Evolutionary conservation across 2,888 invertebrate species (phyloP), one percentile per base, ranked within the genome.

Genomic region (Acleris literana): DNA sequence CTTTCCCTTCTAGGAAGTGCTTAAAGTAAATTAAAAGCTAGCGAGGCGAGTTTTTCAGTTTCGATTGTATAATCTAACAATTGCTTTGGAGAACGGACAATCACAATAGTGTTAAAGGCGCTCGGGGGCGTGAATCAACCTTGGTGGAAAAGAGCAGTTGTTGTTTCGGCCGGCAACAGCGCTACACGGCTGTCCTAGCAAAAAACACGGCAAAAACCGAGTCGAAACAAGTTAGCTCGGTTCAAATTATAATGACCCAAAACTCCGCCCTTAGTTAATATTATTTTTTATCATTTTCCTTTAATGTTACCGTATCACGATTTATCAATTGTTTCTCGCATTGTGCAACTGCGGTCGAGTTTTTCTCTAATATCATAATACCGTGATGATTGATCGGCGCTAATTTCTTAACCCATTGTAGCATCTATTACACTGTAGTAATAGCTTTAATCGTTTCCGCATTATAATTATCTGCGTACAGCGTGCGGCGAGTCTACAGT

Each of bases 121-220:
- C 71, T 76, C 78, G 75, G 76, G 81, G 77, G 79, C 76, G 79
- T 80, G 72, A 75, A 71, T 78, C 83, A 87, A 87, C 90, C 90
- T 90, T 90, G 91, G 81, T 78, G 75, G 81, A 85, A 84, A 79
- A 81, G 84, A 88, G 87, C 86, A 84, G 87, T 86, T 80, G 84
- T 80, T 77, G 77, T 78, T 74, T 73, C 76, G 74, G 77, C 74
- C 79, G 75, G 76, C 72, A 76, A 75, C 73, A 73, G 73, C 83
- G 83, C 81, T 84, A 84, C 81, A 81, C 80, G 82, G 25, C 58
- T 49, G 46, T 76, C 76, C 73, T 73, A 72, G 75, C 77, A 89
- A 90, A 90, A 86, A 89, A 85, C 72, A 71, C 72, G 79, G 80
- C 87, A 90, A 90, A 90, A 90, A 90, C 81, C 72, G 72, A 81